Percentiles rank a stretch among this genome's conserved stretches.
Evolutionary conservation across 2,888 invertebrate species (phyloP).

Genomic region (Philereme vetulata): DNA sequence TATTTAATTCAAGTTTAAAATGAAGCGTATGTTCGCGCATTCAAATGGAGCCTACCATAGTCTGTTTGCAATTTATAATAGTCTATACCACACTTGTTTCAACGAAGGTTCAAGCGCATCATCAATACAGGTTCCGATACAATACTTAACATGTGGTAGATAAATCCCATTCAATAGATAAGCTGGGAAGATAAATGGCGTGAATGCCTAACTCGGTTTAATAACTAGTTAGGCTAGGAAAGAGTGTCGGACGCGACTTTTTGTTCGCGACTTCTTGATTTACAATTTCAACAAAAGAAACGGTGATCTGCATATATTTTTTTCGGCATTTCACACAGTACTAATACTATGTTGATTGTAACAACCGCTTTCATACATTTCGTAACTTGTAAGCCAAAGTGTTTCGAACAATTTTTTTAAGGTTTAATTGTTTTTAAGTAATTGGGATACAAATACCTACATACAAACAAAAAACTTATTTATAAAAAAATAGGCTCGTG

Average conservation of each 20-base stretch:
- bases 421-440: too few relatives aligned
- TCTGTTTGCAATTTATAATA: neutral
- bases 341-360: too few relatives aligned
- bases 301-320: neutral
- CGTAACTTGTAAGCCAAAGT: too few relatives aligned
- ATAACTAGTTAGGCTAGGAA: constrained; percentile 29
- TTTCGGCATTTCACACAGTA: too few relatives aligned
- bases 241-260: constrained; percentile 11
- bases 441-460: too few relatives aligned
- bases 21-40: too few relatives aligned
- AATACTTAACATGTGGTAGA: constrained; percentile 26
- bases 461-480: too few relatives aligned
- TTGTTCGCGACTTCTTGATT: constrained; percentile 2
- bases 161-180: constrained; percentile 41
- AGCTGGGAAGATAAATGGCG: constrained; percentile 38
- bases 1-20: too few relatives aligned
- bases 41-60: neutral
- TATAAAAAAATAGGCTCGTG: too few relatives aligned
- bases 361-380: too few relatives aligned
- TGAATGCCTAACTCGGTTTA: constrained; percentile 33
- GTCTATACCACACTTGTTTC: constrained; percentile 1
- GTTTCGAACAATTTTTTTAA: too few relatives aligned
- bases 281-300: too few relatives aligned
- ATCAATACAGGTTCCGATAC: constrained; percentile 19
- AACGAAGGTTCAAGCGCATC: constrained; percentile 12